Conservation (phyloP, 2,888 invertebrate species). For the Polymixis lichenea region DNA sequence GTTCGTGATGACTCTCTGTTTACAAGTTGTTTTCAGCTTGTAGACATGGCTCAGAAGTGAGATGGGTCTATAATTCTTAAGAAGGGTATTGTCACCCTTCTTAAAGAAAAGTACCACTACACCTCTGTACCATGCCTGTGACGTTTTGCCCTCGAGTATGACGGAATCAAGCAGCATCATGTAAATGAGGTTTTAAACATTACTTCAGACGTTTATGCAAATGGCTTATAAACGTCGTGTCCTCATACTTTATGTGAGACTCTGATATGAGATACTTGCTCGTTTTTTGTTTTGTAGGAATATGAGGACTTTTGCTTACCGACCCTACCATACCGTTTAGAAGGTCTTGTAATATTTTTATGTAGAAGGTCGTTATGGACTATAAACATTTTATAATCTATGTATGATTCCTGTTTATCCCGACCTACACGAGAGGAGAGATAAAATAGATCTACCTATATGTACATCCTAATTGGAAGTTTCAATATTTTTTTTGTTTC, state of each 20-base stretch:
- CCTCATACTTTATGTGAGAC: neutral
- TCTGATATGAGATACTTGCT: too few relatives aligned
- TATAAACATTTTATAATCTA: neutral
- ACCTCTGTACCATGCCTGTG: too few relatives aligned
- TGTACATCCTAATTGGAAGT: neutral
- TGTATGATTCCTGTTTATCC: neutral
- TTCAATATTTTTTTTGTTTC: slow-evolving; percentile 17
- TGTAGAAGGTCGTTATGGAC: neutral
- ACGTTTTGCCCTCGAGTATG: too few relatives aligned
- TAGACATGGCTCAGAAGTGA: too few relatives aligned
- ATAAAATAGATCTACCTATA: neutral
- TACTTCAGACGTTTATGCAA: neutral
- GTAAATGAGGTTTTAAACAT: neutral
- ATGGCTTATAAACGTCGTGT: neutral
- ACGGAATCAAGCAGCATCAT: too few relatives aligned
- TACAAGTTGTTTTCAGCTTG: too few relatives aligned
- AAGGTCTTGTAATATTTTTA: neutral
- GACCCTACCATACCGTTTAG: too few relatives aligned
- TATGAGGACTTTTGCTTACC: neutral
- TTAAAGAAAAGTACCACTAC: too few relatives aligned
- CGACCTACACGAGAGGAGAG: neutral
- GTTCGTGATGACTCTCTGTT: too few relatives aligned
- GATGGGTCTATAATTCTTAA: too few relatives aligned
- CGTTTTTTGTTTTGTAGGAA: neutral
- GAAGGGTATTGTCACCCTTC: too few relatives aligned